Evolutionary conservation across 1,140 invertebrate species (phyloP).

Genomic region (Lucilia sericata): DNA sequence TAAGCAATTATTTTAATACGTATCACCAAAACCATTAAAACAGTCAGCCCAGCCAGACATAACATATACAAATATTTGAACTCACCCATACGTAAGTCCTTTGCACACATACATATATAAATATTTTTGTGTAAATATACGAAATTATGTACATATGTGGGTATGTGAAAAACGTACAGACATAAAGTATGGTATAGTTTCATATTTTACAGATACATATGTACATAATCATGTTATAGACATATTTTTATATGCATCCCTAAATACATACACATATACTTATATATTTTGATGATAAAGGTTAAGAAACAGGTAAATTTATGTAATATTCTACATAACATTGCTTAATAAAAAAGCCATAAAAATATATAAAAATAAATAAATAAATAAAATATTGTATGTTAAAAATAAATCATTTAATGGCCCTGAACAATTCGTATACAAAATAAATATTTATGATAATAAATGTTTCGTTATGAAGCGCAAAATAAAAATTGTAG

Average conservation of each 20-base stretch:
- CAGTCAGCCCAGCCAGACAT: neutral
- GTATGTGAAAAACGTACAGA: neutral
- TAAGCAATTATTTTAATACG: neutral
- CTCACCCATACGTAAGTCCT: neutral
- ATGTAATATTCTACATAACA: constrained; percentile 1
- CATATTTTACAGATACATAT: neutral
- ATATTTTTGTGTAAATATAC: neutral
- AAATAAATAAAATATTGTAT: constrained; percentile 7
- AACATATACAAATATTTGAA: constrained; percentile 1
- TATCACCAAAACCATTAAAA: constrained; percentile 11
- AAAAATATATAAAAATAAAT: neutral
- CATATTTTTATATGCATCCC: no score
- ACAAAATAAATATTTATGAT: constrained; percentile 2
- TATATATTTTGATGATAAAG: neutral
- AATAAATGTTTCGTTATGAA: constrained; percentile 17
- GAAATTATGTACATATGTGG: no score
- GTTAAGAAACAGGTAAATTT: constrained; percentile 16
- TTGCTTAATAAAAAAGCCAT: constrained; percentile 12
- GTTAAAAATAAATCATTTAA: constrained; percentile 18
- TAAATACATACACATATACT: neutral
- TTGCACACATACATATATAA: neutral
- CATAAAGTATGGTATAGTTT: neutral
- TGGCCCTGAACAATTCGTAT: neutral
- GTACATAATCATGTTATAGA: no score
- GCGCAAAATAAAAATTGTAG: neutral